A percentile compares a stretch with the other conserved stretches of the same genome.
Evolutionary conservation across 2,888 invertebrate species (phyloP).

Genomic region (Parochlus steinenii): DNA sequence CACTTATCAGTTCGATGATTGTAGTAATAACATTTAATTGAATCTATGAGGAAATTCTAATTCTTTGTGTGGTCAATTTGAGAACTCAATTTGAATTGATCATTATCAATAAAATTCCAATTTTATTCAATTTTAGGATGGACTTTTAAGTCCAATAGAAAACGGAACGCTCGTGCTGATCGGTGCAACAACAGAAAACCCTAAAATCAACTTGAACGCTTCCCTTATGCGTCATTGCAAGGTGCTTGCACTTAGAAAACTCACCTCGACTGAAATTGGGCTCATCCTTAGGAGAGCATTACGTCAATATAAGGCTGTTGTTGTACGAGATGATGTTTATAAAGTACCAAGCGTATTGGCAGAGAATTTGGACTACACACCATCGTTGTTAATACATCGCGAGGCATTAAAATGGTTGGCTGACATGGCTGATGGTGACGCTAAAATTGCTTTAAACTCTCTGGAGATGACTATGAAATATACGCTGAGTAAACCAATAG

Average conservation of each 20-base stretch:
- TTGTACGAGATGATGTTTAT: not conserved
- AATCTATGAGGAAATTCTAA: no score
- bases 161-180: conserved; percentile 59
- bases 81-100: no score
- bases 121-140: no score
- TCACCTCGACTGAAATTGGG: conserved; percentile 39
- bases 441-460: conserved; percentile 57
- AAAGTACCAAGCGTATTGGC: conserved; percentile 15
- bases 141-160: conserved; percentile 66
- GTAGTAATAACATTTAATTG: no score
- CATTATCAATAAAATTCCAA: no score
- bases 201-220: conserved; percentile 68
- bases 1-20: no score
- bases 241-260: conserved; percentile 57
- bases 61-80: no score
- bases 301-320: conserved; percentile 23
- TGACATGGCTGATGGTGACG: conserved; percentile 67
- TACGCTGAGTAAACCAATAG: conserved; percentile 20
- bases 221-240: conserved; percentile 63
- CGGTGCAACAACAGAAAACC: conserved; percentile 78
- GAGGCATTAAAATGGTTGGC: conserved; percentile 51
- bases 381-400: conserved; percentile 32
- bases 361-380: conserved; percentile 15
- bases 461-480: conserved; percentile 52
- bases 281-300: conserved; percentile 45